A percentile compares a stretch with the other conserved stretches of the same genome.
Evolutionary conservation across 2,888 invertebrate species (phyloP).

Genomic region (Schizotus pectinicornis): DNA sequence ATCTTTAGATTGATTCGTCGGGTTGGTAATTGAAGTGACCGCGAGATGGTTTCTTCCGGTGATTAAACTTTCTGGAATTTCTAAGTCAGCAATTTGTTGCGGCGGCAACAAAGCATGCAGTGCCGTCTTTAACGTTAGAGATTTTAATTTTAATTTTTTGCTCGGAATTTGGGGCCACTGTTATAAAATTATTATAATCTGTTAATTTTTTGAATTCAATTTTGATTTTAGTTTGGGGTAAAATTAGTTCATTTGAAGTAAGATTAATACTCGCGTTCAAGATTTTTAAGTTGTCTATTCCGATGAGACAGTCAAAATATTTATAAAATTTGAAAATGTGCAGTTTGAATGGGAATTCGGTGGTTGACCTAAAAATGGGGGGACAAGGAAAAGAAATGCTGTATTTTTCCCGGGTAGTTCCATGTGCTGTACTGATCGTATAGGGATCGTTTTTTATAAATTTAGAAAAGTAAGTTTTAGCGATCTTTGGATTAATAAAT

Average conservation of each 20-base stretch:
- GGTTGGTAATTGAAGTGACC: constrained; percentile 23
- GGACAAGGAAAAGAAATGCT: background rate
- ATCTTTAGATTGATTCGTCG: constrained; percentile 1
- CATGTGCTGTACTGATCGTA: constrained; percentile 10
- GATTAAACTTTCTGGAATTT: constrained; percentile 24
- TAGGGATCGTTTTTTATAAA: constrained; percentile 21
- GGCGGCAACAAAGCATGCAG: constrained; percentile 27
- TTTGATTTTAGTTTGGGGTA: constrained; percentile 21
- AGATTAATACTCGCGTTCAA: constrained; percentile 13
- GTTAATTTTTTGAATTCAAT: too few species aligned
- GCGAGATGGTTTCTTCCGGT: constrained; percentile 21
- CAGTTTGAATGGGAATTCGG: constrained; percentile 15
- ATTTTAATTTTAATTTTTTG: constrained; percentile 25
- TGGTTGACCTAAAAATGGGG: constrained; percentile 4
- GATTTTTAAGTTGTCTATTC: constrained; percentile 9
- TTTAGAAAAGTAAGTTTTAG: constrained; percentile 20
- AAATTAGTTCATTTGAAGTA: constrained; percentile 5
- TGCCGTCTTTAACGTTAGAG: constrained; percentile 19
- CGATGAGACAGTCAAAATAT: constrained; percentile 2
- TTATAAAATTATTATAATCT: constrained; percentile 16
- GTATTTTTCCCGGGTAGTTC: constrained; percentile 2
- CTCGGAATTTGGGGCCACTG: constrained; percentile 15
- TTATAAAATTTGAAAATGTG: constrained; percentile 22
- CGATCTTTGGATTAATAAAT: constrained; percentile 28
- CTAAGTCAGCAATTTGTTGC: constrained; percentile 26